A percentile compares a stretch with the other conserved stretches of the same genome.
Evolutionary conservation across 2,888 invertebrate genomes (phyloP).

Genomic region (Heliconius hortense): DNA sequence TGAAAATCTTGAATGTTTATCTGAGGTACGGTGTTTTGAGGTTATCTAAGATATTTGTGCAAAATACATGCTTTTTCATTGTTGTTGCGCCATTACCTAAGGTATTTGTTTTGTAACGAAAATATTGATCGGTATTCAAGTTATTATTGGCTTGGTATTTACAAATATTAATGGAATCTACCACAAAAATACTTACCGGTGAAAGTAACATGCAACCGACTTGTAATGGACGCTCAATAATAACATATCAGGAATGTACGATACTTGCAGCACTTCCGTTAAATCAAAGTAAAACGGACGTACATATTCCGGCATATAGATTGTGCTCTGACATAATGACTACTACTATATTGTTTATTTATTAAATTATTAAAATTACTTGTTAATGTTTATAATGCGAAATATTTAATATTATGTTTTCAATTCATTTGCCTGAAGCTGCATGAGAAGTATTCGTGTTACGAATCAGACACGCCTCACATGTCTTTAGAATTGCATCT

Average conservation of each 20-base stretch:
- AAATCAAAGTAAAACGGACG: conserved; percentile 45
- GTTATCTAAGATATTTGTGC: conserved; percentile 15
- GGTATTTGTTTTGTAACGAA: conserved; percentile 19
- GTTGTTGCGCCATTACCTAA: background rate
- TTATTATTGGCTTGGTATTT: conserved; percentile 42
- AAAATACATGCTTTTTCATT: conserved; percentile 32
- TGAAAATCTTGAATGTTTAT: conserved; percentile 46
- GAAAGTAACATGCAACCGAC: conserved; percentile 53
- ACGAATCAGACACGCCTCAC: conserved; percentile 39
- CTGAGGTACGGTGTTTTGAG: conserved; percentile 49
- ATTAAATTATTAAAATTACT: background rate
- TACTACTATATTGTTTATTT: background rate
- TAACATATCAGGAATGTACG: conserved; percentile 52
- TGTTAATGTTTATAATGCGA: background rate
- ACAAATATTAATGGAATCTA: conserved; percentile 41
- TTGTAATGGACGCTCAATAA: conserved; percentile 39
- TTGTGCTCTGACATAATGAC: conserved; percentile 17
- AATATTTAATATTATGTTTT: conserved; percentile 47
- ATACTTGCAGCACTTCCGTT: conserved; percentile 54
- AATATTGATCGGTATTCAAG: conserved; percentile 43
- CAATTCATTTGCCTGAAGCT: conserved; percentile 57
- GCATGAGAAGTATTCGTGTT: conserved; percentile 58
- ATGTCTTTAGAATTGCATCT: conserved; percentile 50
- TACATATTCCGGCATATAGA: conserved; percentile 33
- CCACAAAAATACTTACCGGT: conserved; percentile 50